Base-by-base conservation (phyloP, 2,888 invertebrate genomes). In the Tribolium freemani region DNA sequence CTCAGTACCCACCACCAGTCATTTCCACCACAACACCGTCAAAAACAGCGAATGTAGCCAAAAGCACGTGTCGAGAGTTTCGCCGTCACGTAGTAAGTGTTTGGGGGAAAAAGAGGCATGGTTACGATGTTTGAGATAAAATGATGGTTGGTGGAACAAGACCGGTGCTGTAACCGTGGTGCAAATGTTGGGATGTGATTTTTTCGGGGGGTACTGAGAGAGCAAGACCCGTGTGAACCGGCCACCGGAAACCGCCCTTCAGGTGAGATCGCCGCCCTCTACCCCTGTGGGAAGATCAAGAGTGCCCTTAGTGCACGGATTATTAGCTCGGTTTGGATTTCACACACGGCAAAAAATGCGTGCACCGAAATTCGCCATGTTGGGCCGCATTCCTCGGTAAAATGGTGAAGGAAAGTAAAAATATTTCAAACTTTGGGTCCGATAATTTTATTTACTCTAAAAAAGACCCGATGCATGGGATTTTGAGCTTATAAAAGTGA, bases 211-310 rank as follows among this genome's bases (percentile, higher is more conserved):
- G 56, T 64, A 60, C 63, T 30, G 64, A 69, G 45, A 71, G 68
- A 63, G 77, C 73, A 72, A 72, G 61, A 78, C 76, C 81, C 81
- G 85, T 85, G 85, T 84, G 85, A 85, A 85, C 83, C 79, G 81
- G 81, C 82, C 83, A 85, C 84, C 85, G 85, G 85, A 85, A 85
- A 80, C 83, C 84, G 83, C 84, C 85, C 84, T 81, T 85, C 84
- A 84, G 84, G 84, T 84, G 83, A 83, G 80, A 71, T 74, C 75
- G 69, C 81, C 82, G 81, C 83, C 83, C 79, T 76, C 79, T 80
- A 74, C 81, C 82, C 83, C 83, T 83, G 82, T 84, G 83, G 84
- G 84, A 84, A 84, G 83, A 79, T 78, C 77, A 79, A 74, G 80
- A 82, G 83, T 78, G 79, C 83, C 82, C 84, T 82, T 81, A 82